These are phyloP conservation scores for Enteromius unitaeniatus DNA, from an alignment of 2,797 vertebrate genomes.

Conservation along the genomic window DNA sequence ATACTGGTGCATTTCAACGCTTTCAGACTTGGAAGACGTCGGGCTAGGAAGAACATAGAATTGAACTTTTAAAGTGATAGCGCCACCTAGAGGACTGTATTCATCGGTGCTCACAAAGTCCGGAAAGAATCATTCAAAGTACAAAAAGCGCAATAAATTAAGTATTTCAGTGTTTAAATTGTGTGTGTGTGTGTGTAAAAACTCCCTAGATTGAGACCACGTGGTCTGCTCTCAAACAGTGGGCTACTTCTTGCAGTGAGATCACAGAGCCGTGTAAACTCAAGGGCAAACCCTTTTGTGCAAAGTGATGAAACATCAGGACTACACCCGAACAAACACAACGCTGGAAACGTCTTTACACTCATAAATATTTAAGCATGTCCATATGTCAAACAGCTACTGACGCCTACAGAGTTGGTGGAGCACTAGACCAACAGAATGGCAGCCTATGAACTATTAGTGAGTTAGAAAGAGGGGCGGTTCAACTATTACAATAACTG, in stretches of 20 bases:
- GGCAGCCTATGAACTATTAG: background rate
- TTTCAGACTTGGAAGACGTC: background rate
- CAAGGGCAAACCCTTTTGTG: background rate
- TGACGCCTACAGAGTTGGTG: background rate
- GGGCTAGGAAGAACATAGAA: background rate
- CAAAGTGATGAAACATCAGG: slow-evolving; percentile 4
- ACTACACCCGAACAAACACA: background rate
- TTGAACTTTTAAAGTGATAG: background rate
- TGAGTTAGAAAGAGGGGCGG: background rate
- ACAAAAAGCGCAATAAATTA: background rate
- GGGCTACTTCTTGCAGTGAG: background rate
- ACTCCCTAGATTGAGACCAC: background rate
- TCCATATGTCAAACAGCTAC: background rate
- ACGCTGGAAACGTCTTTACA: background rate
- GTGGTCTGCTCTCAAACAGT: background rate
- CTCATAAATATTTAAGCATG: background rate
- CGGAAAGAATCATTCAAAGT: background rate
- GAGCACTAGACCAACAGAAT: background rate
- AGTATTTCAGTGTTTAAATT: background rate
- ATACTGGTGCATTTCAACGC: too few relatives aligned
- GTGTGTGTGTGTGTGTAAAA: background rate
- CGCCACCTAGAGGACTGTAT: background rate
- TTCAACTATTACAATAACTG: background rate
- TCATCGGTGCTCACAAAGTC: too few relatives aligned
- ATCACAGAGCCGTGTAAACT: background rate